Evolutionary conservation across 1,140 invertebrate genomes (phyloP).

Genomic region (Trialeurodes vaporariorum): DNA sequence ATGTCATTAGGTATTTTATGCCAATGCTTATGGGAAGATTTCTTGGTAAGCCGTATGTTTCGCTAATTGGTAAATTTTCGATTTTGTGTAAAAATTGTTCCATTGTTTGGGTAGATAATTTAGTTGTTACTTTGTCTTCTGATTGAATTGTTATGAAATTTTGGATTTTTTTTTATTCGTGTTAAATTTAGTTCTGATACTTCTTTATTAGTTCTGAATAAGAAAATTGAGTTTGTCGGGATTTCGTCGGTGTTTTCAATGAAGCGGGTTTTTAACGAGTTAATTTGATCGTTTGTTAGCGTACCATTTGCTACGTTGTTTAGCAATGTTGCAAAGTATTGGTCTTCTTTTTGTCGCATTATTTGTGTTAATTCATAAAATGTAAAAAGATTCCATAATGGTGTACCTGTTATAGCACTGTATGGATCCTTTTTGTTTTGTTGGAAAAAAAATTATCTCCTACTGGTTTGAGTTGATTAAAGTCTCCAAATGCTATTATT

Average conservation of each 20-base stretch:
- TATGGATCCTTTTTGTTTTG: slow-evolving; percentile 3
- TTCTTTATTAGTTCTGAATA: slow-evolving; percentile 6
- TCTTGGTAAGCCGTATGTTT: slow-evolving; percentile 6
- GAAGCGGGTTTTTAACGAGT: background rate
- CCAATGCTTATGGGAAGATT: background rate
- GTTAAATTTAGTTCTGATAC: background rate
- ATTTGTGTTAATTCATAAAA: slow-evolving; percentile 17
- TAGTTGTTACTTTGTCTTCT: background rate
- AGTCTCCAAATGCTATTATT: slow-evolving; percentile 16
- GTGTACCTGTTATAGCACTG: slow-evolving; percentile 4
- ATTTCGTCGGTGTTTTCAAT: background rate
- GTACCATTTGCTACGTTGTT: slow-evolving; percentile 16
- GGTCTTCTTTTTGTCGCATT: slow-evolving; percentile 19
- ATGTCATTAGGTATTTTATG: slow-evolving; percentile 30
- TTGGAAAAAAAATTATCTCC: slow-evolving; percentile 14
- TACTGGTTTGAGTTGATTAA: slow-evolving; percentile 20
- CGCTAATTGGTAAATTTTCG: slow-evolving; percentile 3
- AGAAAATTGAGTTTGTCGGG: slow-evolving; percentile 3
- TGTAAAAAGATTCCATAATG: slow-evolving; percentile 14
- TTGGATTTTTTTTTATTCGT: background rate
- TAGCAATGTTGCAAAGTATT: slow-evolving; percentile 11
- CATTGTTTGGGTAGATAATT: background rate
- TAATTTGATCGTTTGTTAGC: slow-evolving; percentile 3
- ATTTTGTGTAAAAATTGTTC: background rate
- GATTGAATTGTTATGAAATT: background rate